phyloP scores from a whole-genome alignment of 2,113 vertebrate genomes.

The Podocnemis expansa region DNA sequence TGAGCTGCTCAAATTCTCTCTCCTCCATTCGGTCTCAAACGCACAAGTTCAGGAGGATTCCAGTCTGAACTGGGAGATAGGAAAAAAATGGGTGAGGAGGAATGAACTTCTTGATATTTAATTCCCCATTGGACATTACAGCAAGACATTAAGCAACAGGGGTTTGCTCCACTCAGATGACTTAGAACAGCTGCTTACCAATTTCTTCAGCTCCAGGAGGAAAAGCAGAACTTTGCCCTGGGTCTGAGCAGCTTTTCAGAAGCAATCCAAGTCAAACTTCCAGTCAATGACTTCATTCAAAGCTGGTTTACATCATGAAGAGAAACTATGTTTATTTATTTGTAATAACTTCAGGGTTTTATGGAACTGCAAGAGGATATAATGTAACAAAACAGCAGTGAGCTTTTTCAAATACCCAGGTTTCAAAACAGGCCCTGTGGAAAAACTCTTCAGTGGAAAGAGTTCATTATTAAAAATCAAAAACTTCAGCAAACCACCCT shows the following conservation, averaged over 20 bases:
- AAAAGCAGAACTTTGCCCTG: constrained; percentile 69
- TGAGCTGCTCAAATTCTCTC: background rate
- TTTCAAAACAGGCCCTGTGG: constrained; percentile 60
- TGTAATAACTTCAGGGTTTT: constrained; percentile 81
- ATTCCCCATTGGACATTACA: constrained; percentile 79
- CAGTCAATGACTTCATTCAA: constrained; percentile 82
- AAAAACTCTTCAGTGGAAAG: constrained; percentile 62
- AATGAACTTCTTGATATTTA: constrained; percentile 63
- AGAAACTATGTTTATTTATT: constrained; percentile 82
- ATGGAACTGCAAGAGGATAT: constrained; percentile 77
- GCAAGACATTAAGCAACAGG: constrained; percentile 74
- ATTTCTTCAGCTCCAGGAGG: constrained; percentile 51
- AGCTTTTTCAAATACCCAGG: constrained; percentile 72
- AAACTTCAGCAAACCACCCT: background rate
- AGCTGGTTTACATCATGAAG: constrained; percentile 81
- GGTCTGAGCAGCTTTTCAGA: constrained; percentile 70
- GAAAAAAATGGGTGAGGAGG: constrained; percentile 6
- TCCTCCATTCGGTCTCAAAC: background rate
- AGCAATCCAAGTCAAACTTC: constrained; percentile 81
- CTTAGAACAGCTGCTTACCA: constrained; percentile 76
- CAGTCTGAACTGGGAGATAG: constrained; percentile 10
- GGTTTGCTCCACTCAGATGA: constrained; percentile 61
- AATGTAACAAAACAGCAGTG: constrained; percentile 82
- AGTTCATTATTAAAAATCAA: constrained; percentile 58
- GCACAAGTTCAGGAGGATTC: background rate